Evolutionary conservation across 2,113 vertebrate species (phyloP).

Genomic region (Stercorarius parasiticus): DNA sequence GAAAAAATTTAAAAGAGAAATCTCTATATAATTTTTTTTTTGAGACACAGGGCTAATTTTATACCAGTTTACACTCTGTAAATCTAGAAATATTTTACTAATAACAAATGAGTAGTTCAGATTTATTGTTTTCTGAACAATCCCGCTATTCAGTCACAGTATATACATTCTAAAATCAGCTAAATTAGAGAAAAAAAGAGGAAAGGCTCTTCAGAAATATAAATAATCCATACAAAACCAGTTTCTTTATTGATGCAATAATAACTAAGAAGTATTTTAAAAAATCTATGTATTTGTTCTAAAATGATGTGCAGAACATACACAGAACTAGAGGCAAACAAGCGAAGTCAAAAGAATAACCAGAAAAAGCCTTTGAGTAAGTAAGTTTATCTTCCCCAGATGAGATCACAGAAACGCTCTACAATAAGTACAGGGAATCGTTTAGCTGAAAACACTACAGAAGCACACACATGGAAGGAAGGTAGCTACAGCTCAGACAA

Average conservation of each 20-base stretch:
- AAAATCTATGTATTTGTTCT: background rate
- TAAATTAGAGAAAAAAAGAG: background rate
- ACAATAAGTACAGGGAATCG: too few species aligned
- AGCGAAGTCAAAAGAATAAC: background rate
- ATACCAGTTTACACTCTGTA: background rate
- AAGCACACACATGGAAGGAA: background rate
- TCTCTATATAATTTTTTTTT: background rate
- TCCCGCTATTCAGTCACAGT: background rate
- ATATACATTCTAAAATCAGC: background rate
- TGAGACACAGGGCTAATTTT: background rate
- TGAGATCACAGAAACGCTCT: background rate
- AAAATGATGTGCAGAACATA: background rate
- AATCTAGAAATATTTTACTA: background rate
- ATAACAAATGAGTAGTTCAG: background rate
- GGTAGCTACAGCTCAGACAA: background rate
- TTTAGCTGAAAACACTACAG: background rate
- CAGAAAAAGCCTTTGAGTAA: background rate
- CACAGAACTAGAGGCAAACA: background rate
- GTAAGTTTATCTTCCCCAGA: background rate
- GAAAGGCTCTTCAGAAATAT: background rate
- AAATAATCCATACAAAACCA: background rate
- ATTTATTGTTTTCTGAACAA: background rate
- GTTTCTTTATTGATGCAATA: background rate
- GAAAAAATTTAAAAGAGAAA: background rate
- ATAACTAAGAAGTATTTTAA: background rate